Conservation (phyloP, 2,797 vertebrate species). For the Chelidonichthys spinosus region DNA sequence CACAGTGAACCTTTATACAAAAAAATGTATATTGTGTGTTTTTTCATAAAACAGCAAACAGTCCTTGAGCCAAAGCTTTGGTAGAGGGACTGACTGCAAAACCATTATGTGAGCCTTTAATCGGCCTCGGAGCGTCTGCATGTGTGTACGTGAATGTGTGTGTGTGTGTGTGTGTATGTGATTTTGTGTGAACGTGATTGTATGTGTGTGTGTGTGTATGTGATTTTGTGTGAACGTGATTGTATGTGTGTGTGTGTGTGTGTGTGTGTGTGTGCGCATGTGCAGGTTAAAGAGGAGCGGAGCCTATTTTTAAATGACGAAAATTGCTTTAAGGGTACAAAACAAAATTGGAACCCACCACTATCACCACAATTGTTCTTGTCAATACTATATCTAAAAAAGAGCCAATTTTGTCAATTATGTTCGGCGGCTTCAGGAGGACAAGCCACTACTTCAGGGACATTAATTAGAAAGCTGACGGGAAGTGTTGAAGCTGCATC, state of each 20-base stretch:
- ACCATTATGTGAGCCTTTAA: slow-evolving; percentile 39
- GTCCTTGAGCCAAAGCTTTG: slow-evolving; percentile 1
- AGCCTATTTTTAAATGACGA: slow-evolving; percentile 66
- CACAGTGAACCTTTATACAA: too few relatives aligned
- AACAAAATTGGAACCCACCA: slow-evolving; percentile 62
- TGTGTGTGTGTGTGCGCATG: slow-evolving; percentile 19
- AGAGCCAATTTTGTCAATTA: slow-evolving; percentile 74
- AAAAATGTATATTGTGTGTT: neutral
- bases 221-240: neutral
- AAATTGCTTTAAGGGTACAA: slow-evolving; percentile 69
- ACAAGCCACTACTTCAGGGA: slow-evolving; percentile 42
- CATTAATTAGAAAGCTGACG: slow-evolving; percentile 53
- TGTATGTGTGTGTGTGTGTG: slow-evolving; percentile 11
- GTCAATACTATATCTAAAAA: slow-evolving; percentile 55
- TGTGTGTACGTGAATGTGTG: slow-evolving; percentile 23
- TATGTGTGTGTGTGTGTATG: slow-evolving; percentile 12
- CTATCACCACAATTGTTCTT: slow-evolving; percentile 60
- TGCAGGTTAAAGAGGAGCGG: slow-evolving; percentile 40
- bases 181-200: neutral
- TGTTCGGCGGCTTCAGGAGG: slow-evolving; percentile 63
- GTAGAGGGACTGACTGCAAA: slow-evolving; percentile 20
- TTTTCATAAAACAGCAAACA: neutral
- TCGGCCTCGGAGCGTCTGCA: slow-evolving; percentile 2
- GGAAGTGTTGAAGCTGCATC: slow-evolving; percentile 42
- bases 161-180: slow-evolving; percentile 18